Conservation (phyloP, 2,113 vertebrate genomes). For the Dasyurus viverrinus region DNA sequence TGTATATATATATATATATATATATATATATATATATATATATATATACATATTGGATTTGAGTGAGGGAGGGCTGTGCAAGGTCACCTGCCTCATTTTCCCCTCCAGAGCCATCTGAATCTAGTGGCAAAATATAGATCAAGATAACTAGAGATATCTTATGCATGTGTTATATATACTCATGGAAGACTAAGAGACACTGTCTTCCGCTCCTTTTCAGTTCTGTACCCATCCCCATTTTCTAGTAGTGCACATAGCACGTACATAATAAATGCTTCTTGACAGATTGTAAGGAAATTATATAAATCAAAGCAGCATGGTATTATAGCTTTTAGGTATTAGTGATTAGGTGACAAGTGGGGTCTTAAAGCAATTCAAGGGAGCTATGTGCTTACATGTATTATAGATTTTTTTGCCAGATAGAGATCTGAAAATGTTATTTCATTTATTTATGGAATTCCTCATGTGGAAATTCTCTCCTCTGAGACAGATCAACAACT, state of each 20-base stretch:
- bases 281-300: background rate
- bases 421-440: background rate
- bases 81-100: no score
- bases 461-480: background rate
- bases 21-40: no score
- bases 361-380: background rate
- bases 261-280: background rate
- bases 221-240: background rate
- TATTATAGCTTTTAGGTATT: background rate
- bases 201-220: background rate
- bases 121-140: no score
- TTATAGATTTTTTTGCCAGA: background rate
- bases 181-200: background rate
- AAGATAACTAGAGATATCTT: no score
- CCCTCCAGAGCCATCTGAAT: no score
- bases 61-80: no score
- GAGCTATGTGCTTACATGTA: background rate
- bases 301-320: background rate
- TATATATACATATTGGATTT: no score
- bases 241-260: background rate
- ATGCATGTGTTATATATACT: no score
- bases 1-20: no score
- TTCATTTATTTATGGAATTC: background rate
- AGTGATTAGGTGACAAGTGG: background rate
- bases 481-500: background rate